phyloP scores from a whole-genome alignment of 2,113 vertebrate genomes.

The Excalfactoria chinensis region DNA sequence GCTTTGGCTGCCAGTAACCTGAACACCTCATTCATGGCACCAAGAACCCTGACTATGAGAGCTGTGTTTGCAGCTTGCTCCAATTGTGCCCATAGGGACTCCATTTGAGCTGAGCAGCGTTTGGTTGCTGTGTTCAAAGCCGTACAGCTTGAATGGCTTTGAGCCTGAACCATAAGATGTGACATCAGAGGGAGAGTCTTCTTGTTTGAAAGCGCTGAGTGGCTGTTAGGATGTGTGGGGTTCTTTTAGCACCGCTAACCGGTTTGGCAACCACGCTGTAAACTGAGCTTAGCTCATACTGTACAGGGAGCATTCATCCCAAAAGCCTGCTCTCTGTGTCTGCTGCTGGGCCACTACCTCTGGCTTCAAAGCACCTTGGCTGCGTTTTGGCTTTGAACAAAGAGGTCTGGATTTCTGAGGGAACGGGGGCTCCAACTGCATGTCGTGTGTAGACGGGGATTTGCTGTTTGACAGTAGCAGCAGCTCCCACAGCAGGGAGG shows the following conservation, averaged over 20 bases:
- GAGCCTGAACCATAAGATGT: background rate
- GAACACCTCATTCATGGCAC: background rate
- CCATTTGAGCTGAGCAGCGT: rapidly evolving
- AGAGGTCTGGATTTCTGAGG: background rate
- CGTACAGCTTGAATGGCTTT: background rate
- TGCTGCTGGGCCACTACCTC: background rate
- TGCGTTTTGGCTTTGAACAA: background rate
- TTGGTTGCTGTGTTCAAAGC: background rate
- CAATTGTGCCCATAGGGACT: background rate
- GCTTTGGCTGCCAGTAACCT: background rate
- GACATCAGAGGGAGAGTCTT: background rate
- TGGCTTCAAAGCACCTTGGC: background rate
- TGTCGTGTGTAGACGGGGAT: background rate
- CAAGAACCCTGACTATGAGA: background rate
- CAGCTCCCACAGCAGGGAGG: background rate
- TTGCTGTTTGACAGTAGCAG: background rate
- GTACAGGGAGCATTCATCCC: rapidly evolving
- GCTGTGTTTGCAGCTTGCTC: background rate
- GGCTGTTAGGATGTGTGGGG: background rate
- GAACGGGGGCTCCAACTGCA: background rate
- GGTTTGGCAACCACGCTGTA: background rate
- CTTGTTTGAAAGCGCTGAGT: background rate
- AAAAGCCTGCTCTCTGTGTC: rapidly evolving
- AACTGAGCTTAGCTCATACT: background rate
- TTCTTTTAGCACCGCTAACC: rapidly evolving